Conservation (phyloP, 2,888 invertebrate genomes). For the Synanthedon andrenaeformis region DNA sequence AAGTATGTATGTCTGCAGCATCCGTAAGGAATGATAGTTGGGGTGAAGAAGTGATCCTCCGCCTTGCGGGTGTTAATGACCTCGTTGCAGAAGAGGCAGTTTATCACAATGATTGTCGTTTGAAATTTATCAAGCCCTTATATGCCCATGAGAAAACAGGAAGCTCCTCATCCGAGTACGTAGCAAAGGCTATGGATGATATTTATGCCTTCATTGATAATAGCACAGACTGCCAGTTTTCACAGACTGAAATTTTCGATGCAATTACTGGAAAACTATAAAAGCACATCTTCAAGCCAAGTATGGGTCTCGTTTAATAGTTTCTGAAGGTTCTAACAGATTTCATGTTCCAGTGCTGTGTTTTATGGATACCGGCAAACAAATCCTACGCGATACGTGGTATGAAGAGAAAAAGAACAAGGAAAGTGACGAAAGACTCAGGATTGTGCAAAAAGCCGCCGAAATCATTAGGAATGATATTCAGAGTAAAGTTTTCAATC, state of each 20-base stretch:
- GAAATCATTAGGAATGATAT: background rate
- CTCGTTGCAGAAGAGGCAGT: background rate
- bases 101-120: background rate
- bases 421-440: background rate
- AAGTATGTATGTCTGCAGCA: no score
- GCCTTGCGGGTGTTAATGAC: background rate
- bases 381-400: background rate
- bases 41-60: background rate
- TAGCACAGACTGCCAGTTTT: conserved; percentile 1
- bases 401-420: background rate
- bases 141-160: conserved; percentile 7
- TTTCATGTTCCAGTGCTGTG: background rate
- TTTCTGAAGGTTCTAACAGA: conserved; percentile 1
- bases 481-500: background rate
- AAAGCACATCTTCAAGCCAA: conserved; percentile 4
- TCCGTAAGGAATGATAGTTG: background rate
- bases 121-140: conserved; percentile 7
- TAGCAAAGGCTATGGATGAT: conserved; percentile 7
- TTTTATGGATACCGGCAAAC: background rate
- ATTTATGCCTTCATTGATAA: conserved; percentile 1
- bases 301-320: conserved; percentile 5
- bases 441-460: background rate
- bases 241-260: conserved; percentile 8
- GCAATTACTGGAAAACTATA: conserved; percentile 8
- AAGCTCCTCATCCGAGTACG: conserved; percentile 7